Evolutionary conservation across 2,113 vertebrate species (phyloP).

Genomic region (Gallinago media): DNA sequence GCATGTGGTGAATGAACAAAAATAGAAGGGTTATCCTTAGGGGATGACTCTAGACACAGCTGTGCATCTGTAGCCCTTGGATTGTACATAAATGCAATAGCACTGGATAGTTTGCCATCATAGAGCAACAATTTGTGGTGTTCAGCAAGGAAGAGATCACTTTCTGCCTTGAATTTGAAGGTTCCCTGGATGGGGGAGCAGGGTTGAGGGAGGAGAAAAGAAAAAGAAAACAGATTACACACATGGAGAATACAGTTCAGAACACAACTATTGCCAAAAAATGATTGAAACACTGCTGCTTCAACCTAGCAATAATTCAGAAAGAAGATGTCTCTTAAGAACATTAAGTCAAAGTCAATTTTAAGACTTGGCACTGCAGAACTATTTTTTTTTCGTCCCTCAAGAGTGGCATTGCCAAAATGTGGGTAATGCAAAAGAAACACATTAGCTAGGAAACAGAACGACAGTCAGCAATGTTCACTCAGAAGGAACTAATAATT

Average conservation of each 20-base stretch:
- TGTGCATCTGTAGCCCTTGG: constrained; percentile 97
- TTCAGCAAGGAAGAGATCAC: constrained; percentile 93
- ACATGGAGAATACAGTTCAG: not conserved
- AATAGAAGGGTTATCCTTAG: constrained; percentile 95
- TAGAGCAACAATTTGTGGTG: constrained; percentile 95
- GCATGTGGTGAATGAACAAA: constrained; percentile 98
- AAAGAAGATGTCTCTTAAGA: not conserved
- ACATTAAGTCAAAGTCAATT: not conserved
- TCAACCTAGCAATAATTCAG: not conserved
- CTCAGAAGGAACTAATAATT: constrained; percentile 39
- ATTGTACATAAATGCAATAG: constrained; percentile 95
- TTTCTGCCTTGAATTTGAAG: constrained; percentile 97
- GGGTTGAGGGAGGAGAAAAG: not conserved
- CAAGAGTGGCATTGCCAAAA: not conserved
- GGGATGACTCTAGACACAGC: constrained; percentile 97
- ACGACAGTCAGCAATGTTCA: constrained; percentile 34
- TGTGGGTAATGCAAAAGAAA: not conserved
- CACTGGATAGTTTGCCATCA: constrained; percentile 91
- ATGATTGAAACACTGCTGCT: not conserved
- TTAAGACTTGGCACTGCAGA: not conserved
- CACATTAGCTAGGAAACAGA: not conserved
- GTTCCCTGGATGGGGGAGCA: constrained; percentile 81
- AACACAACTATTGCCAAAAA: not conserved
- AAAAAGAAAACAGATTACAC: not conserved
- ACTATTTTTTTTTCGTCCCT: not conserved